These are phyloP conservation scores for Dinoponera quadriceps DNA, from an alignment of 1,140 invertebrate species.

Conservation along the genomic window DNA sequence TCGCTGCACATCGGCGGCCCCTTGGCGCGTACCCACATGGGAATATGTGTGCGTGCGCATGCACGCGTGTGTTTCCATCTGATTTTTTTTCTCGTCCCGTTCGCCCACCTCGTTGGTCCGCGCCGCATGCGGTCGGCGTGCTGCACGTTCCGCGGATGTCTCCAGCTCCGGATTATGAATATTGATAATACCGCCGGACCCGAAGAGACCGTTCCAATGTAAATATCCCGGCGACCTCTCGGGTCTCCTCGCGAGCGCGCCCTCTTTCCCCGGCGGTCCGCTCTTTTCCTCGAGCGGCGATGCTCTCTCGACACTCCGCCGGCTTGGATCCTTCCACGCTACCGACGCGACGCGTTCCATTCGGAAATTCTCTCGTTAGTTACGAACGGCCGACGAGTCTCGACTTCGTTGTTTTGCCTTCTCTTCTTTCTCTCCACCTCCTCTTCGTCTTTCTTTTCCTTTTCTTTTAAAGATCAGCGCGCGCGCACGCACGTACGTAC, in stretches of 20 bases:
- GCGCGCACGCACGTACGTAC: too few relatives aligned
- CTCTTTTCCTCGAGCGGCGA: background rate
- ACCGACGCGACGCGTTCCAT: slow-evolving; percentile 25
- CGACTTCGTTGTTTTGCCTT: background rate
- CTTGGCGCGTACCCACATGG: background rate
- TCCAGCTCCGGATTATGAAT: slow-evolving; percentile 81
- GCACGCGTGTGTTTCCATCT: slow-evolving; percentile 6
- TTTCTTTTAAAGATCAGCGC: background rate
- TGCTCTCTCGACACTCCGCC: slow-evolving; percentile 48
- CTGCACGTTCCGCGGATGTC: slow-evolving; percentile 77
- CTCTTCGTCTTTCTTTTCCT: slow-evolving; percentile 24
- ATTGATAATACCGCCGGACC: slow-evolving; percentile 77
- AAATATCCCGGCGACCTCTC: slow-evolving; percentile 73
- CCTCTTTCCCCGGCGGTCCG: background rate
- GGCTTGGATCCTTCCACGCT: slow-evolving; percentile 11
- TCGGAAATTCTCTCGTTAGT: slow-evolving; percentile 9
- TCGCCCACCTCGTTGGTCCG: slow-evolving; percentile 48
- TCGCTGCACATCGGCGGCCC: slow-evolving; percentile 33
- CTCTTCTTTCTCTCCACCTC: background rate
- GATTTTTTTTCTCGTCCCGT: slow-evolving; percentile 46
- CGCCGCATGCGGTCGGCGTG: slow-evolving; percentile 77
- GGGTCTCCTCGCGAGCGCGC: slow-evolving; percentile 49
- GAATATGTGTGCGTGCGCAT: too few relatives aligned
- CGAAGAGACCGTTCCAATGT: slow-evolving; percentile 74
- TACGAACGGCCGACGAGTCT: background rate